Base-by-base conservation (phyloP, 2,888 invertebrate genomes). In the Anthrax anthrax region DNA sequence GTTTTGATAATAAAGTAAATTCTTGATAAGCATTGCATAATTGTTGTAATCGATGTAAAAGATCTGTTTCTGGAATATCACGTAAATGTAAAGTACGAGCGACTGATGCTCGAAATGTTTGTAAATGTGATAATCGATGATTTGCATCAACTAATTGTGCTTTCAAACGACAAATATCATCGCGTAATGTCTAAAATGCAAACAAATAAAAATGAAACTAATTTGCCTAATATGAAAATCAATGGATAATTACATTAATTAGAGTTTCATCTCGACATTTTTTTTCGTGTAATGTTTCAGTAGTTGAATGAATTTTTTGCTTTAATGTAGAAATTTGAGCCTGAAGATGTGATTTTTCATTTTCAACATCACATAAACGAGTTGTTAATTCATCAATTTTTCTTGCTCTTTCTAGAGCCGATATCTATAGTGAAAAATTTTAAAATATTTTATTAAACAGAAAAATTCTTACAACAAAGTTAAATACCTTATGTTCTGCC, bases 11-110 rank as follows among this genome's bases (percentile, higher is more conserved):
- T 56, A 85, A 67, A 0, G 88, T 86, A 62, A 88, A 89, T 69
- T 89, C 89, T 57, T 87, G 83, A 64, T 89, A 87, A 0, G 88
- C 88, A 54, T 86, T 83, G 43, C 87, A 84, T 54, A 89, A 70
- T 63, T 87, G 87, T 65, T 88, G 87, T 23, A 89, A 71, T 1
- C 86, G 77, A 34, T 82, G 79, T 48, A 84, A 74, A 58, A 84
- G 74, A 67, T 84, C 84, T 57, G 82, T 80, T 70, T 85, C 84
- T 0, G 84, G 78, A 18, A 82, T 76, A 46, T 81, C 78, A 8
- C 78, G 73, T 53, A 84, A 73, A n/a, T 82, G 82, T 10, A 84
- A 65, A n/a, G 83, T 71, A 54, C 82, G 80, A 14, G 79, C 80
- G 29, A 84, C 78, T 4, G 83, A 81, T 47, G 79, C 75, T 50